These are phyloP conservation scores for Cavia aperea DNA, from an alignment of 2,113 vertebrate genomes.

Conservation along the genomic window DNA sequence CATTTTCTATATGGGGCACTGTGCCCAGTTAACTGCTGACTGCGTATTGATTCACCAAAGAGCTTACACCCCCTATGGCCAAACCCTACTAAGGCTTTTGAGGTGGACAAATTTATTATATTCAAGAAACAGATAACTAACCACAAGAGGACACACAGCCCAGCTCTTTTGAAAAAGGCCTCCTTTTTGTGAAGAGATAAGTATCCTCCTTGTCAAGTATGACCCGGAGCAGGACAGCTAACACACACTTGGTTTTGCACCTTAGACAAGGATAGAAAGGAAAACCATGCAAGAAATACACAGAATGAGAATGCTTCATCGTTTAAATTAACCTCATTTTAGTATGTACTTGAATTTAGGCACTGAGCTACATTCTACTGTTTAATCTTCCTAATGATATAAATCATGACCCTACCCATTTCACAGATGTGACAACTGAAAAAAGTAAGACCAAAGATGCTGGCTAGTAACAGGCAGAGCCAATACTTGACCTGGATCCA, in stretches of 20 bases:
- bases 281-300: background rate
- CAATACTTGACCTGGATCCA: background rate
- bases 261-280: conserved; percentile 26
- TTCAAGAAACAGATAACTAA: background rate
- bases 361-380: background rate
- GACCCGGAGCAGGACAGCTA: background rate
- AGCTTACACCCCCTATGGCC: background rate
- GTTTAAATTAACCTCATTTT: background rate
- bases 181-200: background rate
- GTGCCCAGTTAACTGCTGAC: background rate
- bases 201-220: background rate
- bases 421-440: background rate
- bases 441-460: background rate
- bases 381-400: background rate
- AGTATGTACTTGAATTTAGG: background rate
- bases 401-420: background rate
- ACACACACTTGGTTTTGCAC: background rate
- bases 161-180: background rate
- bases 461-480: background rate
- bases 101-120: background rate
- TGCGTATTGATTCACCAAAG: background rate
- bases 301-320: background rate
- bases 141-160: background rate
- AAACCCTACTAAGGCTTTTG: background rate
- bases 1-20: background rate